These are phyloP conservation scores for Pomacea canaliculata DNA, from an alignment of 2,888 invertebrate species.

Conservation along the genomic window DNA sequence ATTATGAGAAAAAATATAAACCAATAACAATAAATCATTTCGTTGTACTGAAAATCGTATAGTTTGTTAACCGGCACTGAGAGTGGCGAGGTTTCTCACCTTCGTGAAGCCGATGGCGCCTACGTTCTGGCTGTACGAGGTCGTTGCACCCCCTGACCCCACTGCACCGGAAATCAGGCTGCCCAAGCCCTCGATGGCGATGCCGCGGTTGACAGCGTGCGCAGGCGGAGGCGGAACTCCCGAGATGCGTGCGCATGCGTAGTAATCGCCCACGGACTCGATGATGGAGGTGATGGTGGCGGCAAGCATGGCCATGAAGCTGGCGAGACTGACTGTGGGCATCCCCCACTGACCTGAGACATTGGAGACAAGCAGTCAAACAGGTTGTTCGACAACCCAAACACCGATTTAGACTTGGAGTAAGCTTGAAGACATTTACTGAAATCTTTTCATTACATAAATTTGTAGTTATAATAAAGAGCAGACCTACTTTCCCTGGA, in stretches of 20 bases:
- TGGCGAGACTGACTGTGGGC: slow-evolving; percentile 59
- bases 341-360: slow-evolving; percentile 64
- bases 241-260: slow-evolving; percentile 81
- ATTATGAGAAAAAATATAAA: no score
- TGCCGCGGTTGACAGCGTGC: slow-evolving; percentile 89
- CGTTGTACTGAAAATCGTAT: no score
- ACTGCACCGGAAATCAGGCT: slow-evolving; percentile 85
- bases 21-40: no score
- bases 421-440: no score
- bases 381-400: no score
- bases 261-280: slow-evolving; percentile 84
- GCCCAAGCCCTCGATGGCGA: slow-evolving; percentile 80
- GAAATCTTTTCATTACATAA: no score
- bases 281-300: slow-evolving; percentile 64
- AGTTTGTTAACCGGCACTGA: no score
- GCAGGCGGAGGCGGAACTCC: slow-evolving; percentile 86
- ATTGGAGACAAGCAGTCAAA: neutral
- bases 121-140: slow-evolving; percentile 91
- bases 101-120: slow-evolving; percentile 90
- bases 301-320: slow-evolving; percentile 62
- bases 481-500: no score
- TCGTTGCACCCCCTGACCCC: slow-evolving; percentile 90
- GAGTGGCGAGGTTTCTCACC: slow-evolving; percentile 69
- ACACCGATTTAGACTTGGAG: no score
- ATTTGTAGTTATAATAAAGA: no score